Conservation (phyloP, 2,113 vertebrate species). For the Mus spicilegus region DNA sequence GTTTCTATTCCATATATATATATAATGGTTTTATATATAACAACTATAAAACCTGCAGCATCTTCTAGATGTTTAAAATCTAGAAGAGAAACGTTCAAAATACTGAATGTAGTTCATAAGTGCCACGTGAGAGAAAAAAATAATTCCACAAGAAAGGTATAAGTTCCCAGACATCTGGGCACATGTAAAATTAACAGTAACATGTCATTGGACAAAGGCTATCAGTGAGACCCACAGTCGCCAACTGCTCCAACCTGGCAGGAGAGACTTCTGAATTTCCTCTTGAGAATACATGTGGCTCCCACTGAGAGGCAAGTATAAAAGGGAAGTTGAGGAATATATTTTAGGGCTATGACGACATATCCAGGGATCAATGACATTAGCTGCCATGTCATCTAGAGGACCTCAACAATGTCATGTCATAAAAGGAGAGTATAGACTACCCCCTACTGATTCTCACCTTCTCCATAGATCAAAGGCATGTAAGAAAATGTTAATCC, state of each 20-base stretch:
- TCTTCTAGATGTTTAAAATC: background rate
- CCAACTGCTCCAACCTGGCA: too few species aligned
- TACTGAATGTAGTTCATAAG: background rate
- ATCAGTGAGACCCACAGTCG: background rate
- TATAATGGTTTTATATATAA: background rate
- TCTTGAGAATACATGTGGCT: background rate
- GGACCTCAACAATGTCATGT: background rate
- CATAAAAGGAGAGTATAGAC: background rate
- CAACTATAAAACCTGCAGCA: background rate
- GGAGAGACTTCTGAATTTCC: background rate
- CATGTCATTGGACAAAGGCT: background rate
- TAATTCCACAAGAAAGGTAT: background rate
- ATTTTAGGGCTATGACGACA: background rate
- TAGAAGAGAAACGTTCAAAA: background rate
- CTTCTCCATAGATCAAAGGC: background rate
- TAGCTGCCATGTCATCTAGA: background rate
- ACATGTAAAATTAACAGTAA: background rate
- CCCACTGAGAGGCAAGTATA: background rate
- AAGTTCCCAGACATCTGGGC: background rate
- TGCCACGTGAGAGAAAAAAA: background rate
- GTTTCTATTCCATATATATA: background rate
- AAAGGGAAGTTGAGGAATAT: background rate
- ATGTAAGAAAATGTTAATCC: background rate
- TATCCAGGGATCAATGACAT: background rate
- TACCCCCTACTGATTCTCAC: background rate